phyloP scores from a whole-genome alignment of 1,140 invertebrate species.

The Ladona fulva region DNA sequence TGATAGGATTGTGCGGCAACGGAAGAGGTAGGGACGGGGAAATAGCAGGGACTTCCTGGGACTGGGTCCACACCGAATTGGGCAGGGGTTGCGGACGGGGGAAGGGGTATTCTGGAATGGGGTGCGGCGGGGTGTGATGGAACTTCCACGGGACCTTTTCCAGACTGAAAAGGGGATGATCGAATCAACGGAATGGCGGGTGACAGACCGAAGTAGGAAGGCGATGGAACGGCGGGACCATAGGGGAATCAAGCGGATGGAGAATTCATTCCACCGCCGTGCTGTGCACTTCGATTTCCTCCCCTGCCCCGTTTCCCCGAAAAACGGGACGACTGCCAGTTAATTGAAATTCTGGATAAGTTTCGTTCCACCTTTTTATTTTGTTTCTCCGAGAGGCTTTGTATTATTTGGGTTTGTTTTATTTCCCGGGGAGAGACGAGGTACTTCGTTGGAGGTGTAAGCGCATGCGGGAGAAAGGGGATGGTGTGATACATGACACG shows the following conservation, averaged over 20 bases:
- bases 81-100: not conserved
- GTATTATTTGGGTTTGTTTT: too few relatives aligned
- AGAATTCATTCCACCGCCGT: not conserved
- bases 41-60: not conserved
- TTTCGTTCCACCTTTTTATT: not conserved
- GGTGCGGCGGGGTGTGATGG: not conserved
- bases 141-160: not conserved
- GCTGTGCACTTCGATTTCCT: not conserved
- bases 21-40: not conserved
- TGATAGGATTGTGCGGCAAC: not conserved
- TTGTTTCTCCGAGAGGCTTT: not conserved
- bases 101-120: not conserved
- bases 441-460: not conserved
- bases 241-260: not conserved
- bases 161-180: too few relatives aligned
- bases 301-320: too few relatives aligned
- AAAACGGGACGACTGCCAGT: not conserved
- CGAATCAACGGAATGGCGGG: not conserved
- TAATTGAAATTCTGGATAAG: constrained; percentile 10
- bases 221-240: not conserved
- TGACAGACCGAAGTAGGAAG: not conserved
- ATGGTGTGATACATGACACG: not conserved
- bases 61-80: not conserved
- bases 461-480: not conserved
- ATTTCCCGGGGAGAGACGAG: not conserved